Conservation (phyloP, 2,797 vertebrate species). For the Emydoidea blandingii region DNA sequence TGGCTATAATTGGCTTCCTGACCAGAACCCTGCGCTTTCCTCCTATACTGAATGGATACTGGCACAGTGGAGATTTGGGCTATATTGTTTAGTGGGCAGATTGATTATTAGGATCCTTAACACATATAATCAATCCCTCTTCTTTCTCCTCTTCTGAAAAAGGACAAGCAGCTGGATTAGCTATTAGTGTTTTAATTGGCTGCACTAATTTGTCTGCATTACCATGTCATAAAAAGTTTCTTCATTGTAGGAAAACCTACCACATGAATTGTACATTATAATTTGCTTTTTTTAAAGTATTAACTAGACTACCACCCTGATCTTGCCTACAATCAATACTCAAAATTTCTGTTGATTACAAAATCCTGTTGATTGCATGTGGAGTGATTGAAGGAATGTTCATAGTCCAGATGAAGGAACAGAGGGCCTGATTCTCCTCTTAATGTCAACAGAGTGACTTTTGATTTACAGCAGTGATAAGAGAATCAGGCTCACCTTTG, state of each 20-base stretch:
- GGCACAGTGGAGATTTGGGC: not conserved
- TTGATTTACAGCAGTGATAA: accelerated
- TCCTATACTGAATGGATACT: not conserved
- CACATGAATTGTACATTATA: not conserved
- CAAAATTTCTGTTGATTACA: not conserved
- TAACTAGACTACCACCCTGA: constrained; percentile 32
- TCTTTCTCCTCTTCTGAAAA: accelerated
- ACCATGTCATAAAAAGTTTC: not conserved
- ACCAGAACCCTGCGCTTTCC: not conserved
- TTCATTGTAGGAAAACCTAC: not conserved
- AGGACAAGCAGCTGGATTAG: not conserved
- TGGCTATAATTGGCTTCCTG: not conserved
- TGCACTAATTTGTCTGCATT: accelerated
- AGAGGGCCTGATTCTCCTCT: not conserved
- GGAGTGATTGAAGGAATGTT: not conserved
- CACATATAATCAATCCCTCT: constrained; percentile 51
- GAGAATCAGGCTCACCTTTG: not conserved
- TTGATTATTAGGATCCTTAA: not conserved
- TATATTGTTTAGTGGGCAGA: not conserved
- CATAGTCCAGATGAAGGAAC: accelerated
- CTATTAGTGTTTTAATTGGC: accelerated
- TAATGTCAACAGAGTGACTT: not conserved
- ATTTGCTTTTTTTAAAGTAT: constrained; percentile 11
- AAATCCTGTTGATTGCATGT: accelerated
- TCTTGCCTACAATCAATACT: constrained; percentile 19